Evolutionary conservation across 2,888 invertebrate genomes (phyloP).

Genomic region (Caenorhabditis virilis): DNA sequence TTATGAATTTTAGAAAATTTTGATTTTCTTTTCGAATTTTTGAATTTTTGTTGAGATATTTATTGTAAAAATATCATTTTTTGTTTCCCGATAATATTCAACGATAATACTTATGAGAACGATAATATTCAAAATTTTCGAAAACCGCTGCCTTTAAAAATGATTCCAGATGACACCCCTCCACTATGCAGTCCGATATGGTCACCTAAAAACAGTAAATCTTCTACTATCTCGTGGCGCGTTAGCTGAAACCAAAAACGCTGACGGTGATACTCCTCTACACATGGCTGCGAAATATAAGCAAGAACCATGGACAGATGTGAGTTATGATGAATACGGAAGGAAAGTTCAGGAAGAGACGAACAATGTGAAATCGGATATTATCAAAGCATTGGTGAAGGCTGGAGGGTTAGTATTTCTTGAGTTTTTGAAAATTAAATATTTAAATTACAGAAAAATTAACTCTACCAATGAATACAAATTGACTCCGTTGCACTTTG

Average conservation of each 20-base stretch:
- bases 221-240: slow-evolving; percentile 31
- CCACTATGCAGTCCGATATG: slow-evolving; percentile 47
- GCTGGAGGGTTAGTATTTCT: slow-evolving; percentile 23
- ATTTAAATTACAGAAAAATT: slow-evolving; percentile 17
- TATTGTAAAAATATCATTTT: too few species aligned
- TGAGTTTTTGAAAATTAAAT: not conserved
- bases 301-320: slow-evolving; percentile 2
- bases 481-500: slow-evolving; percentile 48
- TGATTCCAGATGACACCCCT: slow-evolving; percentile 40
- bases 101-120: too few species aligned
- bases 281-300: slow-evolving; percentile 48
- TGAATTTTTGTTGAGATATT: too few species aligned
- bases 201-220: slow-evolving; percentile 30
- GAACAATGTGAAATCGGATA: not conserved
- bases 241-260: slow-evolving; percentile 19
- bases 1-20: too few species aligned
- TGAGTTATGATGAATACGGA: not conserved
- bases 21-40: too few species aligned
- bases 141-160: too few species aligned
- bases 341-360: not conserved
- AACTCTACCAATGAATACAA: slow-evolving; percentile 28
- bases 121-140: too few species aligned
- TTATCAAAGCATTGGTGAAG: slow-evolving; percentile 20
- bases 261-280: slow-evolving; percentile 36
- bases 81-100: too few species aligned